Conservation (phyloP, 1,140 invertebrate genomes). For the Trypoxylus dichotomus region DNA sequence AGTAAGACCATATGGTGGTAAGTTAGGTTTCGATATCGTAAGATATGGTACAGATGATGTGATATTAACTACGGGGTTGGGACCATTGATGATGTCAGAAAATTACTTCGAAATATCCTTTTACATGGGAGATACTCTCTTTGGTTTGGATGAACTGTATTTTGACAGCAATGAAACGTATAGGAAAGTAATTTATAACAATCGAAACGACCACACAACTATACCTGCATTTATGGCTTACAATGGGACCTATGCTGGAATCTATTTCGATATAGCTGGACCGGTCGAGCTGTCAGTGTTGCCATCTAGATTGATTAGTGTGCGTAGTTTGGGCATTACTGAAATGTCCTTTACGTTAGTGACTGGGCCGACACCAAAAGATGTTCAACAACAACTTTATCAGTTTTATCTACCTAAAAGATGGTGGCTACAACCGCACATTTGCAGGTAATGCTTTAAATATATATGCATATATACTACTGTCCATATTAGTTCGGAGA, state of each 20-base stretch:
- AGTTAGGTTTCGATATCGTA: constrained; percentile 35
- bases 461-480: too few species aligned
- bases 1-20: constrained; percentile 22
- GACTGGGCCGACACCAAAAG: constrained; percentile 45
- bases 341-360: constrained; percentile 44
- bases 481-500: too few species aligned
- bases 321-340: constrained; percentile 43
- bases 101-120: constrained; percentile 55
- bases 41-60: constrained; percentile 32
- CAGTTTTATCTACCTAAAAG: constrained; percentile 35
- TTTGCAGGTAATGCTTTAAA: constrained; percentile 45
- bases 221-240: constrained; percentile 49
- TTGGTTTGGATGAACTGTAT: constrained; percentile 46
- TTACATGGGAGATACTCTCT: constrained; percentile 45
- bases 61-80: constrained; percentile 51
- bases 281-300: constrained; percentile 48
- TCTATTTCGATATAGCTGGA: constrained; percentile 45
- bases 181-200: constrained; percentile 49
- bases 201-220: constrained; percentile 40
- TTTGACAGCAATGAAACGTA: constrained; percentile 37
- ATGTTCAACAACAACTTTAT: constrained; percentile 40
- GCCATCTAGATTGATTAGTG: constrained; percentile 45
- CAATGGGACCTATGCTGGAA: constrained; percentile 48
- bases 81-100: constrained; percentile 53
- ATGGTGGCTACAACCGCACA: constrained; percentile 48